A percentile compares a stretch with the other conserved stretches of the same genome.
Evolutionary conservation across 1,140 invertebrate species (phyloP).

Genomic region (Goniozus legneri): DNA sequence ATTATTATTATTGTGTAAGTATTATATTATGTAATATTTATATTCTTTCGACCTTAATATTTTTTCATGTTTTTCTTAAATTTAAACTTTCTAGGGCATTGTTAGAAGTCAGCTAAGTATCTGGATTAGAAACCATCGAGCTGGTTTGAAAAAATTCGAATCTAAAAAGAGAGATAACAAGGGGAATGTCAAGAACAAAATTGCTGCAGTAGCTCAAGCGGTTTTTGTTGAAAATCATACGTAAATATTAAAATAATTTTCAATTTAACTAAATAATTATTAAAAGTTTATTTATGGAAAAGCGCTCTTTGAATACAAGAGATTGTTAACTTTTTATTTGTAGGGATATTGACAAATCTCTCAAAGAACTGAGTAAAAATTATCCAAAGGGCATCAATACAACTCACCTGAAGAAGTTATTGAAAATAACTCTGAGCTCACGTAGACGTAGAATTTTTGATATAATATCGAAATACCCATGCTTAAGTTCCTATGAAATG

Average conservation of each 20-base stretch:
- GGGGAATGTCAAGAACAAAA: no score
- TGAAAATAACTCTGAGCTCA: background rate
- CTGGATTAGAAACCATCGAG: background rate
- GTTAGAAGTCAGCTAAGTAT: background rate
- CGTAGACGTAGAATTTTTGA: background rate
- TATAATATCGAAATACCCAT: background rate
- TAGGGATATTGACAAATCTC: no score
- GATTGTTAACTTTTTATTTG: no score
- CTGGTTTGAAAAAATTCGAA: background rate
- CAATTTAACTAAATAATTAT: no score
- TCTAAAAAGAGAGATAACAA: no score
- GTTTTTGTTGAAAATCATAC: no score
- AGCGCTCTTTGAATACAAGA: no score
- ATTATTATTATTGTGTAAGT: slow-evolving; percentile 6
- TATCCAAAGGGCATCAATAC: background rate
- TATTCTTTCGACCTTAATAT: background rate
- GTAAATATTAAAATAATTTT: no score
- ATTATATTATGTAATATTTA: background rate
- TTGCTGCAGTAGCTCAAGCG: no score
- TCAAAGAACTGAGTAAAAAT: no score
- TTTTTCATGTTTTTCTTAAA: background rate
- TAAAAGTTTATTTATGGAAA: no score
- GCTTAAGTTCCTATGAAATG: background rate
- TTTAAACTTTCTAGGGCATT: background rate
- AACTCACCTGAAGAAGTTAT: background rate